Conservation (phyloP, 1,140 invertebrate species). For the Papilio machaon region DNA sequence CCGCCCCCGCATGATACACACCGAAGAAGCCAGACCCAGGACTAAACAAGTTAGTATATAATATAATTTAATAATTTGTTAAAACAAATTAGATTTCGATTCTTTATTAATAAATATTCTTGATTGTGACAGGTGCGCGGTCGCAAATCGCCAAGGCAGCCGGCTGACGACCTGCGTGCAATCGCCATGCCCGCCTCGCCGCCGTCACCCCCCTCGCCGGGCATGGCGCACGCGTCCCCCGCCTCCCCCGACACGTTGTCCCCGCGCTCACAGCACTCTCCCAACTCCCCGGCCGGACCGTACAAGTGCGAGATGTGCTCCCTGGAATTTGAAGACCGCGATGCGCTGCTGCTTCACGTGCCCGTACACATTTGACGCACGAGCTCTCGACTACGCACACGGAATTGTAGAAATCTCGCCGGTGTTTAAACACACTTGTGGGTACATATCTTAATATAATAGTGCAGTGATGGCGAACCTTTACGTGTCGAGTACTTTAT, state of each 20-base stretch:
- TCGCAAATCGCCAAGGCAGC: slow-evolving; percentile 78
- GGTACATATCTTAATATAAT: not conserved
- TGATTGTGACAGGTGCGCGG: slow-evolving; percentile 64
- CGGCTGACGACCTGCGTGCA: slow-evolving; percentile 73
- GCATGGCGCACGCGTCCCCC: not conserved
- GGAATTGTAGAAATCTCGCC: not conserved
- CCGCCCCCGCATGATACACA: slow-evolving; percentile 88
- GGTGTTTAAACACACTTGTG: not conserved
- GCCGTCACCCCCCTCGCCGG: slow-evolving; percentile 33
- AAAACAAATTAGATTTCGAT: too few relatives aligned
- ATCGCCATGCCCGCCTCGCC: slow-evolving; percentile 59
- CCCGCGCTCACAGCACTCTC: slow-evolving; percentile 28
- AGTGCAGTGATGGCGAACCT: too few relatives aligned
- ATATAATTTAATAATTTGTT: not conserved
- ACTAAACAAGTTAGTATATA: slow-evolving; percentile 64
- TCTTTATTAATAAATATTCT: not conserved
- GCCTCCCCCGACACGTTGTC: slow-evolving; percentile 30
- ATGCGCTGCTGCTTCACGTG: slow-evolving; percentile 88
- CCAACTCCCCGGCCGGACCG: slow-evolving; percentile 52
- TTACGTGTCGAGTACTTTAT: too few relatives aligned
- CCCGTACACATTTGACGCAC: slow-evolving; percentile 89
- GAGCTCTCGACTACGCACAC: not conserved
- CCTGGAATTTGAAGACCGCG: slow-evolving; percentile 87
- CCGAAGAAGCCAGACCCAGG: slow-evolving; percentile 71
- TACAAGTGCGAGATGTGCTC: slow-evolving; percentile 91